Conservation (phyloP, 2,113 vertebrate genomes). For the Tetrao urogallus region DNA sequence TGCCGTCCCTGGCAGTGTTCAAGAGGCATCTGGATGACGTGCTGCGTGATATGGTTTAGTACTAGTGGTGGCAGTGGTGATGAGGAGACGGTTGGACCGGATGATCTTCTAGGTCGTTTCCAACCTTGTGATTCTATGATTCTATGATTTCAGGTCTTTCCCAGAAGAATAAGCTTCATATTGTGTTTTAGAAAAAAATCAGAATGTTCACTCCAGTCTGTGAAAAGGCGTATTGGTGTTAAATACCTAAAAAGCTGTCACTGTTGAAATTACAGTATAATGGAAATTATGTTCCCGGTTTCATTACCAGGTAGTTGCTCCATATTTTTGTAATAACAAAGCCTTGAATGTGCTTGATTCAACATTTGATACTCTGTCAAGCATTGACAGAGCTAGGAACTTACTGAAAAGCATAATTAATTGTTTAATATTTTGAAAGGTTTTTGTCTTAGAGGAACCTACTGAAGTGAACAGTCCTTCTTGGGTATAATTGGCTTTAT, state of each 20-base stretch:
- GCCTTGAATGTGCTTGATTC: not conserved
- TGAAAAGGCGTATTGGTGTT: not conserved
- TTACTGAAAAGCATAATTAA: not conserved
- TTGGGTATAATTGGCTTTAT: not conserved
- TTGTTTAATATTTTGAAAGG: not conserved
- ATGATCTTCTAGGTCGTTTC: too few species aligned
- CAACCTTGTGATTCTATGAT: too few species aligned
- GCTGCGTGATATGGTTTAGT: too few species aligned
- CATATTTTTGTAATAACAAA: not conserved
- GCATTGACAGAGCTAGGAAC: not conserved
- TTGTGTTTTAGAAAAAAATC: constrained; percentile 28
- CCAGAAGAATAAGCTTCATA: not conserved
- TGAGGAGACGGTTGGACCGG: too few species aligned
- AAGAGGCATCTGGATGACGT: too few species aligned
- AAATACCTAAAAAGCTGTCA: not conserved
- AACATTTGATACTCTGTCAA: not conserved
- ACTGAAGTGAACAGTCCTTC: not conserved
- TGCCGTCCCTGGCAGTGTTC: too few species aligned
- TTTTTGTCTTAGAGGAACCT: not conserved
- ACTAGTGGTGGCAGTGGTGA: too few species aligned
- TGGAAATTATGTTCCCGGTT: constrained; percentile 11
- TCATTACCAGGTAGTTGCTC: not conserved
- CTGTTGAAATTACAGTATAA: constrained; percentile 22
- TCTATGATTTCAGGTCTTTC: not conserved
- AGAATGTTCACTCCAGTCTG: not conserved